Evolutionary conservation across 2,888 invertebrate genomes (phyloP), one percentile per base, ranked within the genome.

Genomic region (Blomia tropicalis): DNA sequence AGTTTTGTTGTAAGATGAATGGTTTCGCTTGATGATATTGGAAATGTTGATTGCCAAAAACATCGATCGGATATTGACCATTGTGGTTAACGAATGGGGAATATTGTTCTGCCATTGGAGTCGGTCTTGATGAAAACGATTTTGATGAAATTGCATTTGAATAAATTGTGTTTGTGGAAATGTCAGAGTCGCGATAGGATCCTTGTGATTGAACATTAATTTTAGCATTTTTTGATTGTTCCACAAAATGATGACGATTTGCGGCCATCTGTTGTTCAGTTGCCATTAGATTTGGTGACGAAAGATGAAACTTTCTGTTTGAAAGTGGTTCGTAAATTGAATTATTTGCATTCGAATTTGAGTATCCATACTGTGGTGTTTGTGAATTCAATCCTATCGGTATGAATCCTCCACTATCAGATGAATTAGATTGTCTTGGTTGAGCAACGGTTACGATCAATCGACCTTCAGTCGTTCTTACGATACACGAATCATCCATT

Each of bases 401-500:
- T 11, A 47, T 47, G n/a, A 47, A 47, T 14, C n/a, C n/a, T 14
- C 14, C n/a, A 22, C 23, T 47, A 22, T 7, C 7, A 11, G 7
- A 7, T 25, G 23, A 11, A n/a, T 27, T 47, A n/a, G 29, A 23
- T 30, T 41, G 56, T 29, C 56, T 53, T 36, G 62, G 62, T 2
- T 54, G 54, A 11, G 62, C 62, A 5, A 62, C 62, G 1, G 62
- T 54, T 29, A 62, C 62, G 54, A 62, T 62, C 2, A 62, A 36
- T 43, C 62, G 54, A 17, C 62, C 62, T 36, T 62, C 62, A 14
- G 62, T 32, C 5, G 62, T 30, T 19, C 44, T 53, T n/a, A 54
- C 36, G 25, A 62, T 22, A 30, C 54, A 62, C 25, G 32, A 36
- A 7, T 44, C 62, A 31, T 64, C 60, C 27, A 31, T 44, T 11